A percentile compares a stretch with the other conserved stretches of the same genome.
These are phyloP conservation scores for Dolichomitus sp. DNA, from an alignment of 2,888 invertebrate genomes.

Conservation along the genomic window DNA sequence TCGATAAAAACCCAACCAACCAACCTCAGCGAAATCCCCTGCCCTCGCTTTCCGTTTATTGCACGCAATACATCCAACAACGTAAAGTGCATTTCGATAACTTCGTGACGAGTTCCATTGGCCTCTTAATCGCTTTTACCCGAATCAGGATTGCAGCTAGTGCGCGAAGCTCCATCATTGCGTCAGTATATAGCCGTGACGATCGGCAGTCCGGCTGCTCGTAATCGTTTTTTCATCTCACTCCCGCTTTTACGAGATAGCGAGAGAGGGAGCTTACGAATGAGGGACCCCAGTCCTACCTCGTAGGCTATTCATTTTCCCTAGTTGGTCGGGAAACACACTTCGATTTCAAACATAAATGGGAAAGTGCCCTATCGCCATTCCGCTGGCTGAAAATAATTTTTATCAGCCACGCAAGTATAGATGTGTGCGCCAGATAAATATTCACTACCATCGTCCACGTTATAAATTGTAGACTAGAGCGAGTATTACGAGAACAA, in stretches of 20 bases:
- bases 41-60: slow-evolving; percentile 47
- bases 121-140: slow-evolving; percentile 80
- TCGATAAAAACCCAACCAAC: slow-evolving; percentile 29
- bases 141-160: slow-evolving; percentile 78
- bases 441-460: neutral
- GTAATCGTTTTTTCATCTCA: slow-evolving; percentile 50
- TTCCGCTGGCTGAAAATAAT: slow-evolving; percentile 48
- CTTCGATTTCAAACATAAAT: slow-evolving; percentile 55
- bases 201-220: slow-evolving; percentile 41
- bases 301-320: slow-evolving; percentile 52
- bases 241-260: slow-evolving; percentile 33
- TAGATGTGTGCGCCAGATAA: slow-evolving; percentile 45
- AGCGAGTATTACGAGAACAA: slow-evolving; percentile 33
- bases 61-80: slow-evolving; percentile 54
- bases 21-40: slow-evolving; percentile 10
- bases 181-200: slow-evolving; percentile 43
- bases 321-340: slow-evolving; percentile 40
- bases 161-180: slow-evolving; percentile 55
- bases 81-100: slow-evolving; percentile 80
- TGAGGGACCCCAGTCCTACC: slow-evolving; percentile 38
- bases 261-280: slow-evolving; percentile 36
- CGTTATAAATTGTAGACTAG: neutral
- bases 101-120: slow-evolving; percentile 78
- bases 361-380: slow-evolving; percentile 41
- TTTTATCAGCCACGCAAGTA: slow-evolving; percentile 42